Evolutionary conservation across 2,113 vertebrate species (phyloP).

Genomic region (Hiodon tergisus): DNA sequence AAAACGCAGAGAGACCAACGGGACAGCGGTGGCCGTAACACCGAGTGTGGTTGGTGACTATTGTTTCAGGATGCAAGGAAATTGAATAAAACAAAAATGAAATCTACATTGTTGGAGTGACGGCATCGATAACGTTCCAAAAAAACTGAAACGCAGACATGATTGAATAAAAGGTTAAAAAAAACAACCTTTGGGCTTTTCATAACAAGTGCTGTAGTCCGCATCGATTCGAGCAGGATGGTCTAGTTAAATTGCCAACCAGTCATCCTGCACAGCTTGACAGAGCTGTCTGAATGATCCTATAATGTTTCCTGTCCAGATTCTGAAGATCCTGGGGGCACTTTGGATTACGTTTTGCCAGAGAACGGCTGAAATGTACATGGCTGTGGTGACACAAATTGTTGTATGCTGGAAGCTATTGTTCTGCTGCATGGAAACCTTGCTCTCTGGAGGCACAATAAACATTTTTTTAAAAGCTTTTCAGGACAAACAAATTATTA

Average conservation of each 20-base stretch:
- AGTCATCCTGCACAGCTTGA: too few species aligned
- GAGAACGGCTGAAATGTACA: too few species aligned
- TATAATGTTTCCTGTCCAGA: too few species aligned
- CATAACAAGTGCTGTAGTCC: neutral
- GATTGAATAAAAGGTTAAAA: constrained; percentile 31
- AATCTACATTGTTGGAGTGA: constrained; percentile 23
- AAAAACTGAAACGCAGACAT: neutral
- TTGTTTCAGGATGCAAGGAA: constrained; percentile 8
- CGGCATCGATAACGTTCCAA: neutral
- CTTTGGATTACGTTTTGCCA: too few species aligned
- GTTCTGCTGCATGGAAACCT: neutral
- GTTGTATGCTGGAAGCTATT: neutral
- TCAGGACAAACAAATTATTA: neutral
- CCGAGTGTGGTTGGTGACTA: constrained; percentile 12
- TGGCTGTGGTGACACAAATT: too few species aligned
- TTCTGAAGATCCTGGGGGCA: too few species aligned
- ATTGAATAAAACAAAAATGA: constrained; percentile 5
- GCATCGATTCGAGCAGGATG: neutral
- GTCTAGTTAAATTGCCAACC: neutral
- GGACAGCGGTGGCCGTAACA: neutral
- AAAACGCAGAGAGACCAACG: neutral
- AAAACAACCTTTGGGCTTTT: too few species aligned
- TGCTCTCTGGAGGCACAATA: neutral
- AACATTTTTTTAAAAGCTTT: neutral
- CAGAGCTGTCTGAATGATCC: too few species aligned